phyloP scores from a whole-genome alignment of 2,113 vertebrate genomes.

The Calonectris borealis region DNA sequence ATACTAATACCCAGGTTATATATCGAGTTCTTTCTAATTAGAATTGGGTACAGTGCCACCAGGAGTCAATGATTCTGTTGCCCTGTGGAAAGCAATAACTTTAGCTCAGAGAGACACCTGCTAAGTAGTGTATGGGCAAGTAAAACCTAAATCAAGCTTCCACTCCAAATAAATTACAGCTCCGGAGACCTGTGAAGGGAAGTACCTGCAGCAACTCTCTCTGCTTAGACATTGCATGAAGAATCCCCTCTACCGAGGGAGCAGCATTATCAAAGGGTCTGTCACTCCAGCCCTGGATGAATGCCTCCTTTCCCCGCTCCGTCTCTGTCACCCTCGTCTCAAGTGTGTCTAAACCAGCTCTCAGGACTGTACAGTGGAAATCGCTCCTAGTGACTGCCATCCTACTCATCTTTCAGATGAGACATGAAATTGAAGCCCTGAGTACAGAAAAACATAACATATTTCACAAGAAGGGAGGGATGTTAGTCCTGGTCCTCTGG shows the following conservation, averaged over 20 bases:
- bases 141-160: slow-evolving; percentile 55
- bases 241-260: slow-evolving; percentile 9
- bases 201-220: slow-evolving; percentile 20
- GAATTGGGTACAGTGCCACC: slow-evolving; percentile 8
- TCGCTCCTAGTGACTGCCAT: neutral
- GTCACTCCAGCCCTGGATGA: slow-evolving; percentile 38
- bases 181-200: neutral
- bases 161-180: slow-evolving; percentile 41
- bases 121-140: slow-evolving; percentile 21
- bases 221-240: slow-evolving; percentile 25
- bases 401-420: slow-evolving; percentile 42
- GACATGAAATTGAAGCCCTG: slow-evolving; percentile 32
- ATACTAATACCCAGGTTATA: neutral
- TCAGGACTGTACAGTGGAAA: neutral
- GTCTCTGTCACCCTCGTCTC: neutral
- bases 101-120: slow-evolving; percentile 29
- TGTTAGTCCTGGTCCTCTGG: slow-evolving; percentile 10
- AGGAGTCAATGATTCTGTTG: slow-evolving; percentile 27
- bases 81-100: slow-evolving; percentile 35
- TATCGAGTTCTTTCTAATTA: slow-evolving; percentile 26
- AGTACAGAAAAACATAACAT: neutral
- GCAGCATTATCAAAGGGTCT: slow-evolving; percentile 23
- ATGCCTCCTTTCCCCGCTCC: neutral
- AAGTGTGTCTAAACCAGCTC: slow-evolving; percentile 11
- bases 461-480: neutral